These are phyloP conservation scores for Pantherophis alleghaniensis DNA, from an alignment of 2,797 vertebrate genomes.

Conservation along the genomic window DNA sequence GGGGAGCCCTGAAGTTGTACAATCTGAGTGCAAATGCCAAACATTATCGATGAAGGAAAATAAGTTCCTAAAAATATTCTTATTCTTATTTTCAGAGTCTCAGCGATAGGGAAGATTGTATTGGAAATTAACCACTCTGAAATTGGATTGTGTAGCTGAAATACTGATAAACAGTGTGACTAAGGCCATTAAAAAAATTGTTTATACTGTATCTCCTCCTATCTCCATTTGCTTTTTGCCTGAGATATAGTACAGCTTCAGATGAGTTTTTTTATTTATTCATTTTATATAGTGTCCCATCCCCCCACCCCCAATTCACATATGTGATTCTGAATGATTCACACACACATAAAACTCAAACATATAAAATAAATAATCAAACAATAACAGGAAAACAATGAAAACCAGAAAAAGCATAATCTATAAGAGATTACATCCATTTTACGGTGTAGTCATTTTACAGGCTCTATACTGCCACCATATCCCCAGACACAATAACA, in stretches of 20 bases:
- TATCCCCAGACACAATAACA: neutral
- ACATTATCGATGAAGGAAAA: neutral
- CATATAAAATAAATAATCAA: neutral
- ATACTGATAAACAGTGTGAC: neutral
- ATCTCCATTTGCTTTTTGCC: neutral
- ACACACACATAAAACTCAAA: neutral
- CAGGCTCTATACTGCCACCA: neutral
- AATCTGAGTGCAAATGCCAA: neutral
- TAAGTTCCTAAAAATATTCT: neutral
- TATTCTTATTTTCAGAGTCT: neutral
- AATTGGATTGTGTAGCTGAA: neutral
- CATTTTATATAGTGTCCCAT: neutral
- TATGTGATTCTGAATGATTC: neutral
- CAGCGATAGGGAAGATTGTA: neutral
- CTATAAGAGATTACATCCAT: neutral
- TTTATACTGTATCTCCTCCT: neutral
- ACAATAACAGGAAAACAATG: neutral
- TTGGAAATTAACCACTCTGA: neutral
- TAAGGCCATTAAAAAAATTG: neutral
- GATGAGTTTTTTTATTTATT: neutral
- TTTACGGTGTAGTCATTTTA: neutral
- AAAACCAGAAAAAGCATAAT: neutral
- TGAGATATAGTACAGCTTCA: neutral
- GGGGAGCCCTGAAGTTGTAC: neutral
- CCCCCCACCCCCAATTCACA: neutral